phyloP scores from a whole-genome alignment of 2,888 invertebrate genomes.

The Rhingia rostrata region DNA sequence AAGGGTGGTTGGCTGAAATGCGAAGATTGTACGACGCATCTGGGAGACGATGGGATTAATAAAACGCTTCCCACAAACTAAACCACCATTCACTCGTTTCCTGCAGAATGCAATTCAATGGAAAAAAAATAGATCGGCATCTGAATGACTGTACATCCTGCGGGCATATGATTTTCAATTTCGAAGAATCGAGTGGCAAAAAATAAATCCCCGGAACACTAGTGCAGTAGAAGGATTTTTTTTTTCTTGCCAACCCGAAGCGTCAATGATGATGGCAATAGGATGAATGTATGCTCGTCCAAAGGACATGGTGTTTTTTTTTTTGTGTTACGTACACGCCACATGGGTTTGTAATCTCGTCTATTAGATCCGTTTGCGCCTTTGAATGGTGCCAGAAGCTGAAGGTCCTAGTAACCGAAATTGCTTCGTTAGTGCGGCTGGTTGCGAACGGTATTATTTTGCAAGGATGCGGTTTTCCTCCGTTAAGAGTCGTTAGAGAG shows the following conservation, averaged over 20 bases:
- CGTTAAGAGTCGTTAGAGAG: background rate
- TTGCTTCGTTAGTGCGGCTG: conserved; percentile 12
- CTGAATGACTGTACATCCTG: conserved; percentile 30
- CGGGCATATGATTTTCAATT: conserved; percentile 58
- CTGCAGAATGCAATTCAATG: background rate
- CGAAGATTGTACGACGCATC: conserved; percentile 4
- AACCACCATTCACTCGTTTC: conserved; percentile 3
- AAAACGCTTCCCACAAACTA: conserved; percentile 38
- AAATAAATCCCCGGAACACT: conserved; percentile 10
- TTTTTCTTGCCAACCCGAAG: conserved; percentile 26
- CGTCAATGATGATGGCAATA: conserved; percentile 24
- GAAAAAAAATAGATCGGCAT: background rate
- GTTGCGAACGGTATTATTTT: background rate
- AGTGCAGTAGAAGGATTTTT: background rate
- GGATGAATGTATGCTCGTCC: background rate
- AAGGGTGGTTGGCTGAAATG: background rate
- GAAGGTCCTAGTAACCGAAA: conserved; percentile 2
- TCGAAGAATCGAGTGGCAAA: conserved; percentile 14
- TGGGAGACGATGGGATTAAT: conserved; percentile 31
- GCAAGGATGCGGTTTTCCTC: too few species aligned
- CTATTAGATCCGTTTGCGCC: conserved; percentile 22
- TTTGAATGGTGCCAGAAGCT: background rate
- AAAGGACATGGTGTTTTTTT: background rate
- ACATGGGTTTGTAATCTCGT: conserved; percentile 3
- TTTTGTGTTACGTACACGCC: background rate